Base-by-base conservation (phyloP, 2,888 invertebrate species). In the Augiades crinisus region DNA sequence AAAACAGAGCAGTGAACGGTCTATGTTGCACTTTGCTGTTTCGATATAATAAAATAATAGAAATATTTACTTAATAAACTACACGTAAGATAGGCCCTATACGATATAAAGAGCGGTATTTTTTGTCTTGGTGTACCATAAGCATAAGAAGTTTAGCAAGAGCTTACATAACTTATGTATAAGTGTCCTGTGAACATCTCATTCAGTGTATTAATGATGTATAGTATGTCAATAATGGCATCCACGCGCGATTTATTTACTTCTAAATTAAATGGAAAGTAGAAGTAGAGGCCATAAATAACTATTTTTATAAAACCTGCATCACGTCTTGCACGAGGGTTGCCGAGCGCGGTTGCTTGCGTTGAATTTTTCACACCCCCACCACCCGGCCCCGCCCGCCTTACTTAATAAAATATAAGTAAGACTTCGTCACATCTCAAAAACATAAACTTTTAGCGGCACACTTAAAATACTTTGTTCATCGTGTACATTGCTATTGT, bases 391-490 rank as follows among this genome's bases (percentile, higher is more conserved):
- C 67, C 62, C 62, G 62, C 58, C 67, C 71, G 68, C 60, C 41
- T 62, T 63, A 65, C 70, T 84, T 79, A 79, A 85, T 85, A 85
- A 83, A 80, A 81, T 78, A 84, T 83, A 67, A 79, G 62, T 58
- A 64, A 76, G 75, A 78, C 81, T 80, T 83, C 80, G 80, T 80
- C 83, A 81, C 82, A 79, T 80, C 67, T 77, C 74, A 71, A 75
- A 63, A 57, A 63, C 58, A 61, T 57, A 62, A 61, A 60, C 47
- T 59, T 57, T 53, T 54, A 37, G 31, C 10, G 38, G 22, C 33
- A 40, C 33, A 30, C 13, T 49, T 40, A 40, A 40, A 40, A 38
- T 30, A 13, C 6, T 37, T 34, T 45, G 13, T 21, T 17, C 8
- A n/a, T 36, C 10, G 7, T 8, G 1, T 10, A 5, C n/a, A 34